Base-by-base conservation (phyloP, 2,797 vertebrate genomes). In the Gouania willdenowi region DNA sequence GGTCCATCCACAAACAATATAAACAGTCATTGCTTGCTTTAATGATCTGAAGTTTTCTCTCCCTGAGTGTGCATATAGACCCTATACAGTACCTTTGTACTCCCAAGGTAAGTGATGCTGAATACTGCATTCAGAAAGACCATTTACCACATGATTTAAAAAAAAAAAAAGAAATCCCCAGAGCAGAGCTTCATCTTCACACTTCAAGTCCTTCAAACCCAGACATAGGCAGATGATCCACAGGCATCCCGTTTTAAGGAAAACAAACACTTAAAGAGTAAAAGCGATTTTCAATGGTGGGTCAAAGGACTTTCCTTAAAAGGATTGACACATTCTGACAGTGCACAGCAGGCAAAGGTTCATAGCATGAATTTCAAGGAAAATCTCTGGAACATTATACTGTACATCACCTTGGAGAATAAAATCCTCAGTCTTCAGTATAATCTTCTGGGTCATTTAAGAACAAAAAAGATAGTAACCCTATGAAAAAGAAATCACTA, bases 1-100 rank as follows among this genome's bases (percentile, higher is more conserved):
- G 32, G 49, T 32, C 25, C 51, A 34, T 39, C 29, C 36, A 40
- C 30, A 44, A 46, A 64, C 52, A 45, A 66, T 41, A 62, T 79
- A 60, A 79, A 79, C 67, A 66, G 69, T 28, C 42, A 33, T 25
- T 40, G 34, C n/a, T 9, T 34, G 37, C 34, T 57, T 36, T 68
- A 64, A 70, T 48, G 59, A 40, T 53, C 47, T 46, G 26, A 48
- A 48, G 63, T 36, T 49, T 50, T 66, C 41, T 44, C 33, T 43
- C 50, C 8, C n/a, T 6, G 27, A 26, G 41, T 61, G 53, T 25
- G n/a, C 26, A 10, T 7, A 46, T 43, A 41, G 4, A 33, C 26
- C 45, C 25, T 9, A 8, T 23, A 13, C 6, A 13, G 5, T 26
- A 16, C 41, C 37, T 41, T 31, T 48, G 39, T 52, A 23, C 20